Conservation (phyloP, 2,797 vertebrate species). For the Allochrocebus solatus region DNA sequence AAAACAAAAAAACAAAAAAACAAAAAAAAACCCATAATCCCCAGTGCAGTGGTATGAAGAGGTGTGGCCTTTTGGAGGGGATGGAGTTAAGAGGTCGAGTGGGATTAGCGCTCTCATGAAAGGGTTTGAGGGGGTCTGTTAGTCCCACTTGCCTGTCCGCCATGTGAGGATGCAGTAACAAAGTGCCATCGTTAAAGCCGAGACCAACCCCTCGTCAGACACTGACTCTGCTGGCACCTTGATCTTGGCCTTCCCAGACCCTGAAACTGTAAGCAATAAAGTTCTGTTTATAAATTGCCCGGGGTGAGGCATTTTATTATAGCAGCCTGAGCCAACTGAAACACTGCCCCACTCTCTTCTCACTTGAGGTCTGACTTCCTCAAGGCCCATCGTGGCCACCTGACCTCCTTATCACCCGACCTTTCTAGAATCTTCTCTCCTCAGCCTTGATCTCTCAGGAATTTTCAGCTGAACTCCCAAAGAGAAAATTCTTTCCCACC, state of each 20-base stretch:
- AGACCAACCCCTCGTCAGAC: neutral
- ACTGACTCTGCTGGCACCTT: neutral
- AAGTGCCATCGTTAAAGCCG: neutral
- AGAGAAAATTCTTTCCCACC: neutral
- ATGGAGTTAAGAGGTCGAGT: rapidly evolving
- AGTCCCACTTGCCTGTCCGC: rapidly evolving
- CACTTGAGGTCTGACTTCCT: neutral
- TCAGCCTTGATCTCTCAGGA: neutral
- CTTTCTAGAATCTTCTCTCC: neutral
- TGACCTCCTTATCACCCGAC: neutral
- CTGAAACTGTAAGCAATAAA: neutral
- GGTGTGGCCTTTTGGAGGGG: neutral
- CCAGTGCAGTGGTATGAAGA: neutral
- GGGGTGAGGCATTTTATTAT: neutral
- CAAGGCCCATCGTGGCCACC: neutral
- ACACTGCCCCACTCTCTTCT: neutral
- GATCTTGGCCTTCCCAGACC: neutral
- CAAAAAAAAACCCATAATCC: rapidly evolving
- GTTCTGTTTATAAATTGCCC: neutral
- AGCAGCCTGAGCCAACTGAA: neutral
- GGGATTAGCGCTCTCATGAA: rapidly evolving
- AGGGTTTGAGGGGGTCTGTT: neutral
- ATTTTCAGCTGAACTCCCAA: neutral
- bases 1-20: neutral
- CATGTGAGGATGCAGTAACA: neutral